Base-by-base conservation (phyloP, 1,140 invertebrate species). In the Pachypeltis micranthus region DNA sequence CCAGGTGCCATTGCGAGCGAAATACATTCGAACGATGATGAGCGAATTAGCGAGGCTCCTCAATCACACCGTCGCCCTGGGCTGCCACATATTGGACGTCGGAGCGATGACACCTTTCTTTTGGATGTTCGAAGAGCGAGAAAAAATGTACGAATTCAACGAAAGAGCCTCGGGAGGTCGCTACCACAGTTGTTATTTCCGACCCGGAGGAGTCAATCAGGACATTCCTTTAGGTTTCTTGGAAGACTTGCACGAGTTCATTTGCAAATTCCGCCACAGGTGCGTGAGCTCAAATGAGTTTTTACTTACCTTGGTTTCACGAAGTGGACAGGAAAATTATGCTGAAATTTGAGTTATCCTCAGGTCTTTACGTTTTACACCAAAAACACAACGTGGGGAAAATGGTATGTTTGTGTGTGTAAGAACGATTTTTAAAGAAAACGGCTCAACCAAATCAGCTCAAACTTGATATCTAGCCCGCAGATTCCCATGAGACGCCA, bases 101-200 rank as follows among this genome's bases (percentile, higher is more conserved):
- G 89, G 89, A 24, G 90, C 85, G n/a, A 79, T 93, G 66, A 91
- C 90, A 4, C 90, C 90, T 4, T 87, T 92, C 69, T 91, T 93
- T 71, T 93, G 90, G 88, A 73, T 92, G 29, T 92, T 92, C 75
- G 89, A 92, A 72, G 89, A 92, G 74, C 79, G 89, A 66, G 89
- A 92, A 73, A 92, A 93, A 77, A 73, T 91, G 67, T 87, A 89
- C 80, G 89, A 93, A 73, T 91, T 93, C 72, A 91, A 89, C 72
- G 89, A 92, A 70, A 74, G 89, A 65, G 87, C 86, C 1, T 89
- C 85, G 23, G 90, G 89, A 10, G 89, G 88, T 51, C 77, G 89
- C 47, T 83, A 93, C 80, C 89, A 92, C 72, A 85, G 88, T 24
- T 87, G 87, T 21, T 92, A 92, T 70, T 78, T 91, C 59, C 74